Percentiles rank a stretch among this genome's conserved stretches.
Conservation (phyloP, 2,888 invertebrate genomes). For the Saturnia japonica region DNA sequence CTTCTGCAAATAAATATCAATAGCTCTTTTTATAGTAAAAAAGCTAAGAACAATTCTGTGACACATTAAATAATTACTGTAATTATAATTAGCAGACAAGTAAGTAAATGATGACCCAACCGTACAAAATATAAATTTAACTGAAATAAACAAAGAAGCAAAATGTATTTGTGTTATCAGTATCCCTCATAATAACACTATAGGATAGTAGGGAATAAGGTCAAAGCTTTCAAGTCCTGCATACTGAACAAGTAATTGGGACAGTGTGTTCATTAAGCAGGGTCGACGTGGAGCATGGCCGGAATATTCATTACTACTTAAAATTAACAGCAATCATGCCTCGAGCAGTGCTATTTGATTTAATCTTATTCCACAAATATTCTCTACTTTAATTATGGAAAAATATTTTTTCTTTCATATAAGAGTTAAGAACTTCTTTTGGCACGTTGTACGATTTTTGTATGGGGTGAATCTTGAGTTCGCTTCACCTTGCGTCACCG, state of each 20-base stretch:
- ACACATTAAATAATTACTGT: too few relatives aligned
- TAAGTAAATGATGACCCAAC: too few relatives aligned
- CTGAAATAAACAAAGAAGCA: neutral
- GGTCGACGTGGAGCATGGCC: slow-evolving; percentile 18
- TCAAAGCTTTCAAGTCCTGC: slow-evolving; percentile 19
- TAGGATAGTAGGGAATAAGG: slow-evolving; percentile 1
- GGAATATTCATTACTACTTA: slow-evolving; percentile 23
- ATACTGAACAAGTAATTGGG: slow-evolving; percentile 23
- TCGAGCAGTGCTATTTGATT: slow-evolving; percentile 12
- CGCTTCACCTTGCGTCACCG: too few relatives aligned
- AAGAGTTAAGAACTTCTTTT: slow-evolving; percentile 24
- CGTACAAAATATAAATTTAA: neutral
- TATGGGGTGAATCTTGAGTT: too few relatives aligned
- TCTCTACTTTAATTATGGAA: slow-evolving; percentile 5
- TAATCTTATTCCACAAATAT: slow-evolving; percentile 13
- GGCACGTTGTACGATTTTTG: too few relatives aligned
- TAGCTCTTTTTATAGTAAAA: too few relatives aligned
- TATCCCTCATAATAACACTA: slow-evolving; percentile 7
- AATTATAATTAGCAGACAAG: too few relatives aligned
- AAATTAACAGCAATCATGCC: slow-evolving; percentile 21
- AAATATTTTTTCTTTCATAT: neutral
- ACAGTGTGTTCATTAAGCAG: slow-evolving; percentile 22
- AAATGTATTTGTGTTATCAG: slow-evolving; percentile 9
- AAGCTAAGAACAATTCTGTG: too few relatives aligned
- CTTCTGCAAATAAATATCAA: too few relatives aligned